Base-by-base conservation (phyloP, 1,140 invertebrate species). In the Zaprionus gabonicus region DNA sequence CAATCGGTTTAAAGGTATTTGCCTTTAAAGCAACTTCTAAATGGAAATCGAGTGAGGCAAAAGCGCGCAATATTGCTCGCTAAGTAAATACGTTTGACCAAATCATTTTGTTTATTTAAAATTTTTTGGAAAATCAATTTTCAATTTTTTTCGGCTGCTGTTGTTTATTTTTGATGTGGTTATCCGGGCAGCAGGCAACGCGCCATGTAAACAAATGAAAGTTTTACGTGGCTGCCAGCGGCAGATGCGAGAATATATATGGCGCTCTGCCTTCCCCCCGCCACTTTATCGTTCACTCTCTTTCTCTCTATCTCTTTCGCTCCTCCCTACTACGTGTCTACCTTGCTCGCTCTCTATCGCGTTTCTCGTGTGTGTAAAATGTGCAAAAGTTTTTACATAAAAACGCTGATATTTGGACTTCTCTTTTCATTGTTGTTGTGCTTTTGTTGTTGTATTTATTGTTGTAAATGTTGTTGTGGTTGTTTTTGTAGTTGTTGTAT, bases 101-200 rank as follows among this genome's bases (percentile, higher is more conserved):
- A 63, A 53, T 46, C 59, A 64, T 69, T 78, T 76, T 84, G 84
- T 88, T 88, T 88, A 88, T 88, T 88, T 88, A 81, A 79, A 38
- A 90, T 81, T 76, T 86, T 90, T 81, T 76, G 63, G 63, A 84
- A 87, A 88, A 88, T 88, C 84, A 88, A 88, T 88, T 88, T 88
- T 73, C 72, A 78, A 84, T 80, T 82, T 70, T 72, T 73, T 62
- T 62, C 23, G 58, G 17, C 20, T 27, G 56, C 13, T 27, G 56
- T 68, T 82, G 74, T 81, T 88, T 90, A 90, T 88, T 88, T 88
- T 90, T 81, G 81, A 87, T 90, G 85, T 90, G 85, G 84, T 88
- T 90, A 87, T 83, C 85, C 85, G 81, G 74, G 72, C 79, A 74
- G 55, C 65, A 66, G 38, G 49, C 71, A 78, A n/a, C 36, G 78